Conservation (phyloP, 2,797 vertebrate genomes). For the Menidia menidia region DNA sequence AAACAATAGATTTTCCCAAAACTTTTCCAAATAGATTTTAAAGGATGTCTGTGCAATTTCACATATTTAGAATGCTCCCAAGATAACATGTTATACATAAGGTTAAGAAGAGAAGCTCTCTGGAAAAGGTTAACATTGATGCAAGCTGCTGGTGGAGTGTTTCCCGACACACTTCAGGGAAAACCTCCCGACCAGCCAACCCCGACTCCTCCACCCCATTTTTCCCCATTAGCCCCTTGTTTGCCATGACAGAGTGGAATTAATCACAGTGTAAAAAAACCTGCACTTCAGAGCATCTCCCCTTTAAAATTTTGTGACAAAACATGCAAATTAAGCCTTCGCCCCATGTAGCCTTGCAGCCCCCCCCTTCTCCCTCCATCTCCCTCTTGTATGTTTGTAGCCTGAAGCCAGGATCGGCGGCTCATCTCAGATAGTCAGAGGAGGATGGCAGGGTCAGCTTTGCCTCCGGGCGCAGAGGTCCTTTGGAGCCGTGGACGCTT, state of each 20-base stretch:
- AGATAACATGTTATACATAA: not conserved
- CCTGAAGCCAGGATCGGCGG: conserved; percentile 70
- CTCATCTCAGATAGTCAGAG: conserved; percentile 65
- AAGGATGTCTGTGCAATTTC: not conserved
- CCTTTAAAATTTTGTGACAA: conserved; percentile 72
- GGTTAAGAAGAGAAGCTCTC: conserved; percentile 1
- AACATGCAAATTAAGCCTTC: conserved; percentile 78
- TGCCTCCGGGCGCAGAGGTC: conserved; percentile 72
- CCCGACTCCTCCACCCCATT: conserved; percentile 38
- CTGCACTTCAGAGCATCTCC: conserved; percentile 64
- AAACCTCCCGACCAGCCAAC: conserved; percentile 28
- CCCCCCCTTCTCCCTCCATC: conserved; percentile 12
- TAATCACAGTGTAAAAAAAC: conserved; percentile 72
- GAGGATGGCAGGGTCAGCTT: conserved; percentile 68
- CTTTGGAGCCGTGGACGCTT: conserved; percentile 52
- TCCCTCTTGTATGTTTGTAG: conserved; percentile 61
- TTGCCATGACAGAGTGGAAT: conserved; percentile 73
- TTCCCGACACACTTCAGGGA: conserved; percentile 41
- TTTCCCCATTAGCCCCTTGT: conserved; percentile 71
- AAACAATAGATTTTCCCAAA: not conserved
- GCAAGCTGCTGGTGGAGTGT: conserved; percentile 38
- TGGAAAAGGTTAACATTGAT: conserved; percentile 22
- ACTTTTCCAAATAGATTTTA: not conserved
- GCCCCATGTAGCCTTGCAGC: conserved; percentile 54
- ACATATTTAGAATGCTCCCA: not conserved